Percentiles rank a stretch among this genome's conserved stretches.
phyloP scores from a whole-genome alignment of 2,888 invertebrate species.

The Pharmacophagus antenor region DNA sequence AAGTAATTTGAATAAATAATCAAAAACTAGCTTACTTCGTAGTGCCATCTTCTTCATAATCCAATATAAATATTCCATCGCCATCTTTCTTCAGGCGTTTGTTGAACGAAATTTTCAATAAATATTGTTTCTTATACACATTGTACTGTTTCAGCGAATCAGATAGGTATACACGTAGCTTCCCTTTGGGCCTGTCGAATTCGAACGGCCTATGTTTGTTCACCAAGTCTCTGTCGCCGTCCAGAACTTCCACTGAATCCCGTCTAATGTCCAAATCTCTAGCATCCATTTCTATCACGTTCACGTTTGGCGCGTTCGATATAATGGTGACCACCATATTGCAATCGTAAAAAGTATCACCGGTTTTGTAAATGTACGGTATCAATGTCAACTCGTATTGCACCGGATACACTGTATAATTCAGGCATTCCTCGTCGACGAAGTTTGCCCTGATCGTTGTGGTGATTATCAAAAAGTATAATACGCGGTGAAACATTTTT shows the following conservation, averaged over 20 bases:
- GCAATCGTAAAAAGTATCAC: conserved; percentile 59
- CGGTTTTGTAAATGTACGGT: conserved; percentile 52
- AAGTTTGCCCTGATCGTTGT: conserved; percentile 49
- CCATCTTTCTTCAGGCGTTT: conserved; percentile 50
- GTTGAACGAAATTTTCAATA: conserved; percentile 55
- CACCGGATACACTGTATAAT: conserved; percentile 72
- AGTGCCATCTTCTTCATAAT: conserved; percentile 51
- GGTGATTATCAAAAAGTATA: conserved; percentile 39
- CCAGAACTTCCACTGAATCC: conserved; percentile 53
- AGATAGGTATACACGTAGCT: conserved; percentile 57
- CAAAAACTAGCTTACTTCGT: conserved; percentile 54
- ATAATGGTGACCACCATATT: conserved; percentile 64
- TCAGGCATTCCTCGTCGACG: conserved; percentile 68
- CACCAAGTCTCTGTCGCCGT: conserved; percentile 53
- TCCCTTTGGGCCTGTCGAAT: conserved; percentile 50
- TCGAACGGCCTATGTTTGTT: conserved; percentile 57
- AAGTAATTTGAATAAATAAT: neutral
- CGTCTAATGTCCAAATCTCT: conserved; percentile 54
- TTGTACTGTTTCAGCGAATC: conserved; percentile 56
- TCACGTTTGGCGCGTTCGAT: conserved; percentile 60
- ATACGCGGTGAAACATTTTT: conserved; percentile 36
- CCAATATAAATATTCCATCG: conserved; percentile 58
- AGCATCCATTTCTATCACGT: conserved; percentile 60
- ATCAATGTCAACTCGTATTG: conserved; percentile 65
- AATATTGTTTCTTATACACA: conserved; percentile 49